Evolutionary conservation across 2,888 invertebrate genomes (phyloP).

Genomic region (Nephrotoma appendiculata): DNA sequence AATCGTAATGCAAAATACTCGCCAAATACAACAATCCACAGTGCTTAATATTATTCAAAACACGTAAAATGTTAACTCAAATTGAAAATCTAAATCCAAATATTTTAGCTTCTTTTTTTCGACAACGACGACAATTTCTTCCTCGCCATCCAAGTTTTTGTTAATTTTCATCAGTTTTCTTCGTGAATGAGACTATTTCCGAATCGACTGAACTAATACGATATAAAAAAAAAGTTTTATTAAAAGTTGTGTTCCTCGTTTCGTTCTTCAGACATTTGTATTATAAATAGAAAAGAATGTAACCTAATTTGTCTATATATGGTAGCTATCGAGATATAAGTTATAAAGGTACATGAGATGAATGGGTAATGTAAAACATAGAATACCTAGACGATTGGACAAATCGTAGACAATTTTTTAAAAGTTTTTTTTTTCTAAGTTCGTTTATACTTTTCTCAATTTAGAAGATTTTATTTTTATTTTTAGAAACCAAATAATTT

Average conservation of each 20-base stretch:
- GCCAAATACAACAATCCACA: neutral
- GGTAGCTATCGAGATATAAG: neutral
- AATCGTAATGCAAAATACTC: neutral
- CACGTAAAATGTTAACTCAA: neutral
- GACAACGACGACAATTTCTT: neutral
- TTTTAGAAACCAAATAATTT: no score
- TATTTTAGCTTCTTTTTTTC: neutral
- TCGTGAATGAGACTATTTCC: neutral
- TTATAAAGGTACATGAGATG: neutral
- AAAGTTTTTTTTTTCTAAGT: neutral
- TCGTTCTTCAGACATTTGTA: neutral
- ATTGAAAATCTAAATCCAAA: neutral
- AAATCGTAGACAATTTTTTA: neutral
- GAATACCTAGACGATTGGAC: neutral
- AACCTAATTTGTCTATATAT: neutral
- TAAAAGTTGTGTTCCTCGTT: neutral
- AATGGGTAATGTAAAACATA: neutral
- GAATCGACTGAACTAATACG: neutral
- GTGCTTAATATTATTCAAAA: neutral
- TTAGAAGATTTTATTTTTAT: no score
- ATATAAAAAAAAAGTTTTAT: neutral
- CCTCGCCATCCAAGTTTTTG: neutral
- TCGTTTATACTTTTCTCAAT: no score
- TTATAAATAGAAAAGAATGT: neutral
- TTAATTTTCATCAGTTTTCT: neutral